Evolutionary conservation across 2,888 invertebrate species (phyloP), one percentile per base, ranked within the genome.

Genomic region (Ceriagrion tenellum): DNA sequence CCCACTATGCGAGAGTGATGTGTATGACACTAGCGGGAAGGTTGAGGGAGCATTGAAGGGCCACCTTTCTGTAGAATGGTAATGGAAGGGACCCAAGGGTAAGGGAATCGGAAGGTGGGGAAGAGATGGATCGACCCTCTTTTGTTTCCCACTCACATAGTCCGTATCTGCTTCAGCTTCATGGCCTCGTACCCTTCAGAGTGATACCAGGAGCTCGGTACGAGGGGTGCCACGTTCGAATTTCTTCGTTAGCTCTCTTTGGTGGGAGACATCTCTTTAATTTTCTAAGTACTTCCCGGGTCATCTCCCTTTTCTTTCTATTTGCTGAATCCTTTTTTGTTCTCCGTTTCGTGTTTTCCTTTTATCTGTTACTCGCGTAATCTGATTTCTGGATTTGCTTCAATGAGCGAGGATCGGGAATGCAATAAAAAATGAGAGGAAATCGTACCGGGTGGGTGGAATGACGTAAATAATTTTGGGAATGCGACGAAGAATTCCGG

Each of bases 91-190:
- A n/a, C n/a, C n/a, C n/a, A n/a, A n/a, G n/a, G n/a, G n/a, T n/a
- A n/a, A n/a, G n/a, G n/a, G n/a, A n/a, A n/a, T n/a, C n/a, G n/a
- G n/a, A n/a, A n/a, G n/a, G n/a, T n/a, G n/a, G n/a, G n/a, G n/a
- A n/a, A n/a, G n/a, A n/a, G n/a, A n/a, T n/a, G n/a, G 59, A 35
- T 59, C 59, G 91, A 23, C 59, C 30, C 56, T 59, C 90, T 90
- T 90, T 59, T 91, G 40, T 91, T 91, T 63, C 47, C 93, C 40
- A n/a, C 93, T 91, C 63, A 26, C 91, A 47, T 47, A 47, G 35
- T 13, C 35, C 16, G 0, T 74, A 74, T 74, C 69, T 63, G 13
- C 93, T 81, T 16, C 12, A 6, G 8, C 59, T 59, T 59, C 59
- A 16, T 1, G 20, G 20, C 59, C 59, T 20, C 59, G 12, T 16